A percentile compares a stretch with the other conserved stretches of the same genome.
phyloP scores from a whole-genome alignment of 2,888 invertebrate species.

The Eupsilia transversa region DNA sequence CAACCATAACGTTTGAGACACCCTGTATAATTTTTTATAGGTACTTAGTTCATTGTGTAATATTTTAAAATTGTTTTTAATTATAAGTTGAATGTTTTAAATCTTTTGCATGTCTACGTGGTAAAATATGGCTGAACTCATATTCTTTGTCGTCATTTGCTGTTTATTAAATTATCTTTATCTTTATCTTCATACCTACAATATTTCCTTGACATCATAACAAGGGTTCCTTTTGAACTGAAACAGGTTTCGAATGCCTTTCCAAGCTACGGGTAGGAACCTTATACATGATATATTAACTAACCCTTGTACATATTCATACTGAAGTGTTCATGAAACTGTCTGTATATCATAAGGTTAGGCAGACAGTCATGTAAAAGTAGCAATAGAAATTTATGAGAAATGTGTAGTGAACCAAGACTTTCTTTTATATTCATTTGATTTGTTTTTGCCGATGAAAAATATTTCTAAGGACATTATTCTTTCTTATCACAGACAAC shows the following conservation, averaged over 20 bases:
- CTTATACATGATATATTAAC: slow-evolving; percentile 19
- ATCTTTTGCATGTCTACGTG: no score
- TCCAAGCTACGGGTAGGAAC: not conserved
- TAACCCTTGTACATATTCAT: slow-evolving; percentile 20
- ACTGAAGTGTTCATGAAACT: slow-evolving; percentile 6
- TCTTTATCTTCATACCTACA: no score
- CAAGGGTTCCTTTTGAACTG: slow-evolving; percentile 8
- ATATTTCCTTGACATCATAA: not conserved
- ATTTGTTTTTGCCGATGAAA: slow-evolving; percentile 4
- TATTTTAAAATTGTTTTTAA: no score
- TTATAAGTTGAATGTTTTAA: no score
- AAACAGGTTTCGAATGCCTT: slow-evolving; percentile 1
- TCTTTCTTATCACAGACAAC: not conserved
- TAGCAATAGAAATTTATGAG: not conserved
- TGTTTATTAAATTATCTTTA: no score
- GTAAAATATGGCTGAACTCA: no score
- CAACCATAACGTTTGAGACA: no score
- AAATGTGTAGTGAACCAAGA: not conserved
- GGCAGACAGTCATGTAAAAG: not conserved
- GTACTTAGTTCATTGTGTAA: no score
- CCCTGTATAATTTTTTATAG: no score
- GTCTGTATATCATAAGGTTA: not conserved
- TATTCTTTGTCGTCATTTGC: no score
- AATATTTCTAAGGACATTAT: not conserved
- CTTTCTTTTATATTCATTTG: slow-evolving; percentile 2